These are phyloP conservation scores for Vulpes ferrilata DNA, from an alignment of 2,113 vertebrate species.

Conservation along the genomic window DNA sequence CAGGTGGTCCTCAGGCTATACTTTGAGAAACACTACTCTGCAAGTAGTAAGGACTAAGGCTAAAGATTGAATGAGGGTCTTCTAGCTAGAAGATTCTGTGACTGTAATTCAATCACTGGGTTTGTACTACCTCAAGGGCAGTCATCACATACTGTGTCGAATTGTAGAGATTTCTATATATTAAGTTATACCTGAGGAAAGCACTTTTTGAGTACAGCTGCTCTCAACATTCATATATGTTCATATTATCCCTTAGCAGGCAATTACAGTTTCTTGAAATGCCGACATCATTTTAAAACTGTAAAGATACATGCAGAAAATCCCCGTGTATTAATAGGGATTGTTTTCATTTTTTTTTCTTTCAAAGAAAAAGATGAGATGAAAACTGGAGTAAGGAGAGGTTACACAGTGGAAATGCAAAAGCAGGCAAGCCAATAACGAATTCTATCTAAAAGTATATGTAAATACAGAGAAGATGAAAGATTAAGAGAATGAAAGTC, in stretches of 20 bases:
- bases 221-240: constrained; percentile 1
- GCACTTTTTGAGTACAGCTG: constrained; percentile 15
- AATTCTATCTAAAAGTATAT: constrained; percentile 28
- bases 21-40: constrained; percentile 16
- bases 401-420: neutral
- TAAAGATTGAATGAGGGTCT: constrained; percentile 9
- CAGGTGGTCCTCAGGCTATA: neutral
- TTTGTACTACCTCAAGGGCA: constrained; percentile 41
- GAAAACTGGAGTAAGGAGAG: constrained; percentile 55
- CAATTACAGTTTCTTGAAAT: constrained; percentile 62
- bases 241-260: constrained; percentile 51
- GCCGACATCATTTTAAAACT: constrained; percentile 53
- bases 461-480: constrained; percentile 23
- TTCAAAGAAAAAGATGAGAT: constrained; percentile 54
- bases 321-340: constrained; percentile 8
- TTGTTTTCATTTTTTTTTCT: constrained; percentile 33
- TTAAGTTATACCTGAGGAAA: constrained; percentile 51
- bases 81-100: constrained; percentile 1
- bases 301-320: constrained; percentile 40
- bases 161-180: constrained; percentile 53
- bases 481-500: constrained; percentile 17
- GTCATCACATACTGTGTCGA: neutral
- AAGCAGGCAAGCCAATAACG: neutral
- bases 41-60: neutral
- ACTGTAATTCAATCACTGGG: constrained; percentile 21